phyloP scores from a whole-genome alignment of 2,888 invertebrate genomes.

The Athalia circularis region DNA sequence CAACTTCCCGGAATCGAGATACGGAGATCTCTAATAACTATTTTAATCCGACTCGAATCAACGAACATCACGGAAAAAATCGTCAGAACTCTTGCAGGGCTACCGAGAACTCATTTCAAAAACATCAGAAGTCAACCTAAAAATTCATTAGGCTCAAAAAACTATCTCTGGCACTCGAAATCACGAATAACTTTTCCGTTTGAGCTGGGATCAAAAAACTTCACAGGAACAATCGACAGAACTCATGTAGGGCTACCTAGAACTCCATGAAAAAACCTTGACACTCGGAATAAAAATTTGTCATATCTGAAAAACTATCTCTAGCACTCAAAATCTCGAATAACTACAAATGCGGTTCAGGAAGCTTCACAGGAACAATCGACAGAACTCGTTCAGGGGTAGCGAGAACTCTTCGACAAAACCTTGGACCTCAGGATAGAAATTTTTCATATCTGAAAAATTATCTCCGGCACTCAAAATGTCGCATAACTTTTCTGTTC shows the following conservation, averaged over 20 bases:
- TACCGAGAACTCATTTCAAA: constrained; percentile 6
- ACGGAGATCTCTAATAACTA: no score
- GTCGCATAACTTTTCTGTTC: background rate
- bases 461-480: background rate
- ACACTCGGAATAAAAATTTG: background rate
- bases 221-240: no score
- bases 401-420: no score
- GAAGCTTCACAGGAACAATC: background rate
- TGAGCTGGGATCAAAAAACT: no score
- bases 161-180: no score
- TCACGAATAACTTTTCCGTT: no score
- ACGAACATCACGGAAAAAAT: no score
- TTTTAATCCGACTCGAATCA: no score
- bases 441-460: background rate
- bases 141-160: no score
- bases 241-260: background rate
- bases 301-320: background rate
- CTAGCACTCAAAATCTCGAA: background rate
- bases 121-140: no score
- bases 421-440: no score
- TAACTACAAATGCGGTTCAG: background rate
- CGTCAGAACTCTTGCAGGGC: background rate
- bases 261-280: background rate
- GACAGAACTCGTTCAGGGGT: background rate
- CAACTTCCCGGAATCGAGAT: no score